Percentiles rank a stretch among this genome's conserved stretches.
Conservation (phyloP, 2,113 vertebrate species). For the Reinhardtius hippoglossoides region DNA sequence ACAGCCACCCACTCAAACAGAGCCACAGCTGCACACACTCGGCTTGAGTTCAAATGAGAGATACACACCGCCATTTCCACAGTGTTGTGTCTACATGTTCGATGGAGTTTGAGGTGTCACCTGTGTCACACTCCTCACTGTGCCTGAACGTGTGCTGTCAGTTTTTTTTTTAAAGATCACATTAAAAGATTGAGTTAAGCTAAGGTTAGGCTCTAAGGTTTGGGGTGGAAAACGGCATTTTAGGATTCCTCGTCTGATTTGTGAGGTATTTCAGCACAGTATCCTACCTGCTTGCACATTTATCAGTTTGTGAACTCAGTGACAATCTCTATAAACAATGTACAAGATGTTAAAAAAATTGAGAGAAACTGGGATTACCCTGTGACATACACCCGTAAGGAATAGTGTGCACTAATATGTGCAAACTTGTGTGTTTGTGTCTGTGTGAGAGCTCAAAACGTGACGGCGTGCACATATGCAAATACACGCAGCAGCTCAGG, state of each 20-base stretch:
- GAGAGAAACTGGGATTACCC: constrained; percentile 42
- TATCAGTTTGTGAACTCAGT: constrained; percentile 26
- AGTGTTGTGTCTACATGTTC: constrained; percentile 58
- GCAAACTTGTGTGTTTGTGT: constrained; percentile 48
- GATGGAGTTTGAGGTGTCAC: constrained; percentile 36
- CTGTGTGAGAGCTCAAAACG: constrained; percentile 40
- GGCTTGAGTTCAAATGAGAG: constrained; percentile 50
- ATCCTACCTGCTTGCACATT: constrained; percentile 7
- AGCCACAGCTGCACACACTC: constrained; percentile 42
- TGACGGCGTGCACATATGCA: constrained; percentile 31
- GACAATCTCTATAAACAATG: constrained; percentile 28
- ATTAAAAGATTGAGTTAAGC: constrained; percentile 25
- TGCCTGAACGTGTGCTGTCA: constrained; percentile 33
- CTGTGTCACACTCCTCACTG: constrained; percentile 8
- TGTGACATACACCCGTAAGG: constrained; percentile 26
- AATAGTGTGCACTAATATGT: constrained; percentile 25
- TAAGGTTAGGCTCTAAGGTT: constrained; percentile 44
- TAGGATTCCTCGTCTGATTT: constrained; percentile 20
- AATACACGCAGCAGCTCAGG: constrained; percentile 52
- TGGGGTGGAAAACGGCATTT: constrained; percentile 25
- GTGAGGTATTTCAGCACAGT: constrained; percentile 40
- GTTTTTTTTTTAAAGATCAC: not conserved
- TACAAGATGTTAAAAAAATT: constrained; percentile 8
- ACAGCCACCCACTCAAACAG: constrained; percentile 20
- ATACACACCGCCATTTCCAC: constrained; percentile 56